Conservation (phyloP, 2,113 vertebrate genomes). For the Planiliza haematocheilus region DNA sequence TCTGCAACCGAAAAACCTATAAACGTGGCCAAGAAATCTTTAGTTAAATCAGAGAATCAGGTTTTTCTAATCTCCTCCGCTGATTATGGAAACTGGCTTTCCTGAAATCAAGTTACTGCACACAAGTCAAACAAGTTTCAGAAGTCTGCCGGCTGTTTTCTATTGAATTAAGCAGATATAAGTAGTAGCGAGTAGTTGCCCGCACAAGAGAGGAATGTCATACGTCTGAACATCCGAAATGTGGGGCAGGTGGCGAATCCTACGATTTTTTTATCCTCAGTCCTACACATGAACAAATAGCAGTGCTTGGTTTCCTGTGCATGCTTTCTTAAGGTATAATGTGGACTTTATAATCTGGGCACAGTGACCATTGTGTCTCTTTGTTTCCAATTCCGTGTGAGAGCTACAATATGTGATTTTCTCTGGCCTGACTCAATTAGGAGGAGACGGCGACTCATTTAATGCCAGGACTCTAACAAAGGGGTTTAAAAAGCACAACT, state of each 20-base stretch:
- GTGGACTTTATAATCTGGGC: constrained; percentile 6
- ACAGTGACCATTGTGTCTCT: constrained; percentile 24
- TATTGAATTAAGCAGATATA: constrained; percentile 8
- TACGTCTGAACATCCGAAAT: constrained; percentile 12
- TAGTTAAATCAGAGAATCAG: background rate
- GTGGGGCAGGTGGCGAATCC: too few species aligned
- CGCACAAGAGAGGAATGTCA: background rate
- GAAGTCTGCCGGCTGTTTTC: constrained; percentile 16
- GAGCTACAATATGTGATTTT: constrained; percentile 35
- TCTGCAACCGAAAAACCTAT: background rate
- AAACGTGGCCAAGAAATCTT: background rate
- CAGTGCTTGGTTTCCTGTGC: constrained; percentile 17
- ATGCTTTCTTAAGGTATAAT: constrained; percentile 5
- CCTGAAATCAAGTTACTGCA: constrained; percentile 24
- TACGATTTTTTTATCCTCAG: too few species aligned
- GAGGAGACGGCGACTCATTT: constrained; percentile 47
- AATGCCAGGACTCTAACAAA: constrained; percentile 55
- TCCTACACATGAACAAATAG: too few species aligned
- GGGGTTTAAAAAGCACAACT: constrained; percentile 42
- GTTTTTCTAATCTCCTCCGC: background rate
- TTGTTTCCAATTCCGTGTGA: constrained; percentile 22
- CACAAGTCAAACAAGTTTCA: background rate
- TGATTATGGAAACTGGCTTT: constrained; percentile 16
- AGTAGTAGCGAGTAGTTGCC: background rate
- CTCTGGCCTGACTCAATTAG: constrained; percentile 51